Percentiles rank a stretch among this genome's conserved stretches.
phyloP scores from a whole-genome alignment of 2,113 vertebrate genomes.

The Alligator sinensis region DNA sequence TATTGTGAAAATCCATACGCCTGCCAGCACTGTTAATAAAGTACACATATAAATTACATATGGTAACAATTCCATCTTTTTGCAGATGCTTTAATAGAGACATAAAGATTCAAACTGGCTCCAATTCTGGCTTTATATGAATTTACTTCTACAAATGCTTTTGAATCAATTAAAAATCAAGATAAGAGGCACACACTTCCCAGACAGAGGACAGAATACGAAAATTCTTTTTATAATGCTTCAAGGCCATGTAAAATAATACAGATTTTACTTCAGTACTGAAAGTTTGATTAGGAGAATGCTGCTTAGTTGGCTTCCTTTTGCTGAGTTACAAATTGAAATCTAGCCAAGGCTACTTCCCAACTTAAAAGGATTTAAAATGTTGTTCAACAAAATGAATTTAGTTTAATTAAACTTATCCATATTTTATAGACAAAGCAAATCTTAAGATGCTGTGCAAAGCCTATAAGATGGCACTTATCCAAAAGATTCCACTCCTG shows the following conservation, averaged over 20 bases:
- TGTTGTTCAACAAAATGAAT: slow-evolving; percentile 73
- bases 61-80: background rate
- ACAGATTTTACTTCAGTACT: slow-evolving; percentile 10
- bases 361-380: slow-evolving; percentile 35
- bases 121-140: background rate
- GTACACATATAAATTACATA: no score
- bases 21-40: background rate
- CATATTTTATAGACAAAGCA: slow-evolving; percentile 72
- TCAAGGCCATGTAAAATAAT: background rate
- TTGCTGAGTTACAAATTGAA: slow-evolving; percentile 16
- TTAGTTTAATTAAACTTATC: slow-evolving; percentile 78
- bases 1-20: background rate
- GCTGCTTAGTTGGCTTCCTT: background rate
- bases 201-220: background rate
- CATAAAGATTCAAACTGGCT: background rate
- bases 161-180: background rate
- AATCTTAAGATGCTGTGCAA: slow-evolving; percentile 53
- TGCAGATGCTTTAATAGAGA: background rate
- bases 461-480: slow-evolving; percentile 65
- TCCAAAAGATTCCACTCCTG: slow-evolving; percentile 64
- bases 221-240: background rate
- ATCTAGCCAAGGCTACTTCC: slow-evolving; percentile 34
- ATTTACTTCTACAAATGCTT: background rate
- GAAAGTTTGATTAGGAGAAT: background rate
- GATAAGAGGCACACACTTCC: background rate